Evolutionary conservation across 2,797 vertebrate species (phyloP).

Genomic region (Tenualosa ilisha): DNA sequence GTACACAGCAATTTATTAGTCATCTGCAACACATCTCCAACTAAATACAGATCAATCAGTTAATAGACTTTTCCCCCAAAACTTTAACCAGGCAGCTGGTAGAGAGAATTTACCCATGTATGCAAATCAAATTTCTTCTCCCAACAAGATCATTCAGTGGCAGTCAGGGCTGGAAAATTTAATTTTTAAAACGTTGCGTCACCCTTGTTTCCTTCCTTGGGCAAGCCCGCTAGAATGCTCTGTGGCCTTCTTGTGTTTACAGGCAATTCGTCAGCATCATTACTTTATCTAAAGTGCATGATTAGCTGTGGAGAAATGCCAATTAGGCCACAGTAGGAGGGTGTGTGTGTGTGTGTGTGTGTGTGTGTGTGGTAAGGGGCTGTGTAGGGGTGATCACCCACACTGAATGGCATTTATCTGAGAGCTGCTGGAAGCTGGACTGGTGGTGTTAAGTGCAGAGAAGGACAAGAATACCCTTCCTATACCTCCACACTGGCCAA

Average conservation of each 20-base stretch:
- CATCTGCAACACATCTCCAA: background rate
- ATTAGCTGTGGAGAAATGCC: slow-evolving; percentile 69
- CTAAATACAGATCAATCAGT: background rate
- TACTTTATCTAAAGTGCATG: slow-evolving; percentile 70
- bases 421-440: background rate
- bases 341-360: slow-evolving; percentile 22
- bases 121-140: slow-evolving; percentile 72
- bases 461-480: background rate
- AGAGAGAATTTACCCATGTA: slow-evolving; percentile 56
- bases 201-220: slow-evolving; percentile 60
- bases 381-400: slow-evolving; percentile 36
- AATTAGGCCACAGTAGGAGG: slow-evolving; percentile 55
- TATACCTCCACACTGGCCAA: background rate
- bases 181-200: slow-evolving; percentile 74
- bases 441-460: background rate
- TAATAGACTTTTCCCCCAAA: background rate
- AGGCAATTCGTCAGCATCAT: slow-evolving; percentile 67
- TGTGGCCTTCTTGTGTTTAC: slow-evolving; percentile 65
- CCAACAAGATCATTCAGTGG: slow-evolving; percentile 61
- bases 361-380: slow-evolving; percentile 24
- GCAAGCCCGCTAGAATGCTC: slow-evolving; percentile 59
- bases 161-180: slow-evolving; percentile 71
- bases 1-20: background rate
- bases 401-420: slow-evolving; percentile 7
- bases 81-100: slow-evolving; percentile 47